These are phyloP conservation scores for Cheirogaleus medius DNA, from an alignment of 2,113 vertebrate species.

Conservation along the genomic window DNA sequence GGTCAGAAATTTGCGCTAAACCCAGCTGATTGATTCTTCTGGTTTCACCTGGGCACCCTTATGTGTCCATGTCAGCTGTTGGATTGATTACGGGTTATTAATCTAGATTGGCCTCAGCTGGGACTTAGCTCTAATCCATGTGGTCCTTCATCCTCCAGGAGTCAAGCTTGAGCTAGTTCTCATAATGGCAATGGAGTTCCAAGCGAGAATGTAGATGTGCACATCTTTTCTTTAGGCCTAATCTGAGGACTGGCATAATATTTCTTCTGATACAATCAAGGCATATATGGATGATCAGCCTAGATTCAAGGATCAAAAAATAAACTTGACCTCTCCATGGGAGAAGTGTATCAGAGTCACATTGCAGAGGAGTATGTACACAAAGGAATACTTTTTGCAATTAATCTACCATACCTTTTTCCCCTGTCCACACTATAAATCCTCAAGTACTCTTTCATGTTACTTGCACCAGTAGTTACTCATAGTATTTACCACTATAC, in stretches of 20 bases:
- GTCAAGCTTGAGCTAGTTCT: not conserved
- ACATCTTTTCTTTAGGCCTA: not conserved
- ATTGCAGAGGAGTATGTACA: not conserved
- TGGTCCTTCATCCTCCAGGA: not conserved
- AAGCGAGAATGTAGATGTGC: not conserved
- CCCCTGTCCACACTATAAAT: not conserved
- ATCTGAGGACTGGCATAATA: not conserved
- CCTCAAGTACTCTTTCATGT: not conserved
- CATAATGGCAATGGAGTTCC: not conserved
- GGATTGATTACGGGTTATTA: not conserved
- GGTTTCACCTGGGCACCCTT: not conserved
- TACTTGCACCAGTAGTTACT: not conserved
- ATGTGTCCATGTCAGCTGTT: not conserved
- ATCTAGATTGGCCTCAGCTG: not conserved
- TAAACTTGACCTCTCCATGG: not conserved
- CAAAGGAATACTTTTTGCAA: not conserved
- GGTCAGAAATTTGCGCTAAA: not conserved
- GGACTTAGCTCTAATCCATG: not conserved
- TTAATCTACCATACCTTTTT: not conserved
- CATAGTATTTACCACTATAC: not conserved
- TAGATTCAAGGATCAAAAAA: not conserved
- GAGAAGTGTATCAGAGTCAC: not conserved
- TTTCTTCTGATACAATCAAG: not conserved
- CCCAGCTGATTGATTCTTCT: not conserved
- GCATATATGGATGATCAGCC: not conserved